A percentile compares a stretch with the other conserved stretches of the same genome.
Evolutionary conservation across 2,113 vertebrate species (phyloP).

Genomic region (Ptychochromis oligacanthus): DNA sequence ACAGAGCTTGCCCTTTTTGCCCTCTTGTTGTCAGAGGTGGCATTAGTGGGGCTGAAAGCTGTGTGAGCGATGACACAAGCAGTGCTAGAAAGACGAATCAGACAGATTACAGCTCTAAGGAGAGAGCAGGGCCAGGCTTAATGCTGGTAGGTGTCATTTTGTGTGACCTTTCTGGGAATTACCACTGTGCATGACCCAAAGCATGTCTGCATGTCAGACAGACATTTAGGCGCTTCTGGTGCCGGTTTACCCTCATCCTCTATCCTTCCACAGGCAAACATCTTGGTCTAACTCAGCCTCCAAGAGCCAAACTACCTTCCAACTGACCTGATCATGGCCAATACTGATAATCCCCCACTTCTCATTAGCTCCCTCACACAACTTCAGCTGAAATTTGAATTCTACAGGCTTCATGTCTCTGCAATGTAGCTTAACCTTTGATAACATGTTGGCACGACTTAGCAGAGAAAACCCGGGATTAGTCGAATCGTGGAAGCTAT

Average conservation of each 20-base stretch:
- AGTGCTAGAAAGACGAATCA: constrained; percentile 43
- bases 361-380: constrained; percentile 42
- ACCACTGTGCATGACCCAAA: constrained; percentile 51
- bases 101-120: constrained; percentile 60
- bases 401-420: constrained; percentile 37
- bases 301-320: constrained; percentile 16
- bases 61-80: constrained; percentile 61
- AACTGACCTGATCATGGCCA: constrained; percentile 32
- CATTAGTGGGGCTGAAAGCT: constrained; percentile 49
- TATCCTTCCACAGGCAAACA: background rate
- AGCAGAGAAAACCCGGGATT: constrained; percentile 62
- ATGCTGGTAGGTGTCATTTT: constrained; percentile 54
- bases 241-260: background rate
- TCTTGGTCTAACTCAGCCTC: background rate
- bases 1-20: constrained; percentile 43
- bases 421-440: constrained; percentile 62
- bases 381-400: constrained; percentile 50
- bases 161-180: constrained; percentile 66
- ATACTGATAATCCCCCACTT: constrained; percentile 52
- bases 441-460: constrained; percentile 45
- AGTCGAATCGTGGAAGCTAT: constrained; percentile 52
- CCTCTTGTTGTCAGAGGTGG: constrained; percentile 53
- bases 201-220: constrained; percentile 43
- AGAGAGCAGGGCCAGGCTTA: constrained; percentile 35
- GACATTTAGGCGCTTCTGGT: constrained; percentile 24